Base-by-base conservation (phyloP, 35 echinoderm and acorn worm species). In the Amphiura filiformis region DNA sequence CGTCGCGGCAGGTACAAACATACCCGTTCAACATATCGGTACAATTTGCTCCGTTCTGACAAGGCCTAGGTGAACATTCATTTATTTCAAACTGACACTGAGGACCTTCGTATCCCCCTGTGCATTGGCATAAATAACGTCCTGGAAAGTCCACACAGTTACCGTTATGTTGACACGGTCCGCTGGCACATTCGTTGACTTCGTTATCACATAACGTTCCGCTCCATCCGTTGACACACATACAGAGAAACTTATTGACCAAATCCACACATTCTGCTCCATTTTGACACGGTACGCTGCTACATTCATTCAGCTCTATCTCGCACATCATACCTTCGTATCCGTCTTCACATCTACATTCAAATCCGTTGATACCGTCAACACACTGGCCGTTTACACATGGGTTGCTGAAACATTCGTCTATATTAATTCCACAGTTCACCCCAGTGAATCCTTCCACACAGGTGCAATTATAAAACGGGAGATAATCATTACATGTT, bases 341-440 rank as follows among this genome's bases (percentile, higher is more conserved):
- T 40, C 92, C 92, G n/a, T 2, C 32, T 12, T 41, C n/a, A 78
- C 92, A 94, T 37, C 35, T 0, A 82, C 92, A 94, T 35, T 37
- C n/a, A 38, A 81, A 94, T 22, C 70, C 49, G 76, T 94, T 94
- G 0, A 32, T n/a, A 1, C 38, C 80, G 20, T 94, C 92, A 26
- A 82, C 20, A 56, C 92, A 94, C 17, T 65, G 81, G 4, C 39
- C 88, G 31, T 89, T 90, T 35, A 40, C 7, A 80, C 92, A 94
- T 17, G 92, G 92, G 38, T 81, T 86, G 70, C 92, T 94, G 0
- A 28, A 18, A 39, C 92, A 94, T 44, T 92, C 90, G 61, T 92
- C 79, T 9, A 82, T 81, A 22, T 87, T 79, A 7, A 30, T 70
- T 22, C 87, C 90, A 82, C 90, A 92, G n/a, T 57, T 52, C 30